phyloP scores from a whole-genome alignment of 2,113 vertebrate species.

The Micronycteris hirsuta region DNA sequence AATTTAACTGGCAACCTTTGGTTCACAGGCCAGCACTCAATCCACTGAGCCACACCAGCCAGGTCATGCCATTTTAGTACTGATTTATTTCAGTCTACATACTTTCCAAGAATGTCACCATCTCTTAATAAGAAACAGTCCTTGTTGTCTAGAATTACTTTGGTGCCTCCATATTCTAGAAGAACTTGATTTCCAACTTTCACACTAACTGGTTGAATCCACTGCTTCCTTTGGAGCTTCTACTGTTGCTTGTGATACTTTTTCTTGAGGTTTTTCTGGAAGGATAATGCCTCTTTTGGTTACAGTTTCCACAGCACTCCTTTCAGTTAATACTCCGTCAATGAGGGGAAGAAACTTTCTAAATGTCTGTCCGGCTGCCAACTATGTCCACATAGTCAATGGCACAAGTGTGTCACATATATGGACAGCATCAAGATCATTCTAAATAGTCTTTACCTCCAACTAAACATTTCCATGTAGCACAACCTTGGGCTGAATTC shows the following conservation, averaged over 20 bases:
- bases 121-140: neutral
- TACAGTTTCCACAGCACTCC: neutral
- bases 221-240: neutral
- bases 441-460: neutral
- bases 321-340: neutral
- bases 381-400: neutral
- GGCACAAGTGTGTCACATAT: neutral
- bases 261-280: neutral
- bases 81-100: neutral
- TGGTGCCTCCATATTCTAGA: neutral
- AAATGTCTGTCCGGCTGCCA: constrained; percentile 80
- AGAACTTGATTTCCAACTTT: constrained; percentile 62
- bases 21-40: too few species aligned
- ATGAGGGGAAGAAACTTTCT: constrained; percentile 86
- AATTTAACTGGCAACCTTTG: too few species aligned
- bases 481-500: neutral
- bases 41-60: too few species aligned
- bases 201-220: neutral
- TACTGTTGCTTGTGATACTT: neutral
- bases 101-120: neutral
- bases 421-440: neutral
- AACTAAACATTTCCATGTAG: neutral
- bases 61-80: neutral
- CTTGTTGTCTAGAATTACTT: neutral
- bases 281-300: neutral